These are phyloP conservation scores for Hapalemur alaotrensis DNA, from an alignment of 2,797 vertebrate genomes.

Conservation along the genomic window DNA sequence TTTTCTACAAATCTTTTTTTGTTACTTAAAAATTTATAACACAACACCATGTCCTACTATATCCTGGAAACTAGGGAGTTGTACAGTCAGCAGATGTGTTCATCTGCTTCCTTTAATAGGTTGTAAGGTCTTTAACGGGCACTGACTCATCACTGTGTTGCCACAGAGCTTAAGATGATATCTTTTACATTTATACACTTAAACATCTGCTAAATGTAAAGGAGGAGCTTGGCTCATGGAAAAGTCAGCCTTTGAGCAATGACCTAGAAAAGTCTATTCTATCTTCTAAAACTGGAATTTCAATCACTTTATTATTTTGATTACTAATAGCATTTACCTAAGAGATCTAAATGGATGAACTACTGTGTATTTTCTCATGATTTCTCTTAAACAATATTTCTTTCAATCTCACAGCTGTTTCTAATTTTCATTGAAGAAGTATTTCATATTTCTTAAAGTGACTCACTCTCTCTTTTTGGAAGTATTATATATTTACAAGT, in stretches of 20 bases:
- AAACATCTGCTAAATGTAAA: not conserved
- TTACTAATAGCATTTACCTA: not conserved
- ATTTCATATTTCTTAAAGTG: conserved; percentile 4
- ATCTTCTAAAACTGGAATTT: not conserved
- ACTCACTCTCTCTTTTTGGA: not conserved
- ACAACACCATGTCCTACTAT: not conserved
- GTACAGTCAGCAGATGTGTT: not conserved
- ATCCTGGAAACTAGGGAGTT: not conserved
- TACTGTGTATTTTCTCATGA: not conserved
- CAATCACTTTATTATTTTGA: not conserved
- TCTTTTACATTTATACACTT: not conserved
- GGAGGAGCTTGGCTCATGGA: not conserved
- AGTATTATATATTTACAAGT: conserved; percentile 19
- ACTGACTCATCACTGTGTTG: not conserved
- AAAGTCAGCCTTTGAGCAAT: not conserved
- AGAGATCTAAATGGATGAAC: not conserved
- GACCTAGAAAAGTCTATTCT: not conserved
- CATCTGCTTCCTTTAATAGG: not conserved
- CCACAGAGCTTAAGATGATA: not conserved
- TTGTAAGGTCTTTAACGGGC: not conserved
- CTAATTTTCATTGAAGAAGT: not conserved
- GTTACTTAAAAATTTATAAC: not conserved
- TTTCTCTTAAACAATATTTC: not conserved
- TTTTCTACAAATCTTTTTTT: not conserved
- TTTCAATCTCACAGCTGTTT: not conserved